A percentile compares a stretch with the other conserved stretches of the same genome.
These are phyloP conservation scores for Cebidichthys violaceus DNA, from an alignment of 2,113 vertebrate genomes.

Conservation along the genomic window DNA sequence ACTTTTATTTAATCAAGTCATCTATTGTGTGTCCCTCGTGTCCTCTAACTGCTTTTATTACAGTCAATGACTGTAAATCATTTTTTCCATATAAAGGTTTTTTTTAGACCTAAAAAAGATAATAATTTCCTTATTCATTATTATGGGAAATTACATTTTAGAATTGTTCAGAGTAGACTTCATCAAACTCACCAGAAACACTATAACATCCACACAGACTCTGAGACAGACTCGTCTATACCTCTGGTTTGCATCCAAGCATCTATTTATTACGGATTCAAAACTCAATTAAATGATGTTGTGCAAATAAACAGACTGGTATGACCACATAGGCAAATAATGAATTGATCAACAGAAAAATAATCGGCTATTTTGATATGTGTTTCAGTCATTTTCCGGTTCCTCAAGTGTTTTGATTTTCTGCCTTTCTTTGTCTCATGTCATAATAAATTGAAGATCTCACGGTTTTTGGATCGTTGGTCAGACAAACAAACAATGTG, in stretches of 20 bases:
- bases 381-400: not conserved
- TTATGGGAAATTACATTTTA: too few species aligned
- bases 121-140: too few species aligned
- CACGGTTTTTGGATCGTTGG: not conserved
- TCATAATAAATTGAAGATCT: not conserved
- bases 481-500: not conserved
- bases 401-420: not conserved
- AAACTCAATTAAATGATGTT: not conserved
- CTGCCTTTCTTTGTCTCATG: not conserved
- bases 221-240: too few species aligned
- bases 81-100: too few species aligned
- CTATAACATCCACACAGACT: too few species aligned
- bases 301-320: not conserved
- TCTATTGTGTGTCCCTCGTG: not conserved
- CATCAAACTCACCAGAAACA: too few species aligned
- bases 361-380: too few species aligned
- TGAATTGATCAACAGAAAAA: not conserved
- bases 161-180: too few species aligned
- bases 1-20: slow-evolving; percentile 12
- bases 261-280: not conserved
- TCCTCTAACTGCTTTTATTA: slow-evolving; percentile 9
- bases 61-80: slow-evolving; percentile 8
- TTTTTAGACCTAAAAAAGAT: not conserved
- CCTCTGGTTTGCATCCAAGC: not conserved
- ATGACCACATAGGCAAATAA: not conserved